Conservation (phyloP, 2,888 invertebrate species). For the Oxystoma pomonae region DNA sequence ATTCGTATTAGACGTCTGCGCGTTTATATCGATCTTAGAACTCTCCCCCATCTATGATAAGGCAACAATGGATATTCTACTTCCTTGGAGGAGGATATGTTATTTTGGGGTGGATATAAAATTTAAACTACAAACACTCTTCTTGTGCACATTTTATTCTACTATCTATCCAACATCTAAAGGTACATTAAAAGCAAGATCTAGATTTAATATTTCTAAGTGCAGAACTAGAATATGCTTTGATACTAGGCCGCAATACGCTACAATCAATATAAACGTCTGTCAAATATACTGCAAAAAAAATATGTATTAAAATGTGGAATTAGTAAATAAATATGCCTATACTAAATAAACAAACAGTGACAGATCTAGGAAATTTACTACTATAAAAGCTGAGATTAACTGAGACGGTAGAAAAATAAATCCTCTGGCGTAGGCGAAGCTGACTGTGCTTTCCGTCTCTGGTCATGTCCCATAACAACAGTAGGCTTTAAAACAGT, state of each 20-base stretch:
- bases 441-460: slow-evolving; percentile 40
- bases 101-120: slow-evolving; percentile 19
- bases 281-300: slow-evolving; percentile 19
- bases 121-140: slow-evolving; percentile 10
- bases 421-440: neutral
- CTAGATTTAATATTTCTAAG: slow-evolving; percentile 19
- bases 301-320: slow-evolving; percentile 10
- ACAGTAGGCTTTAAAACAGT: slow-evolving; percentile 76
- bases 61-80: slow-evolving; percentile 19
- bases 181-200: slow-evolving; percentile 29
- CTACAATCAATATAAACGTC: neutral
- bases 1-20: neutral
- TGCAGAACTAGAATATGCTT: neutral
- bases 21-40: neutral
- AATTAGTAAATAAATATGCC: neutral
- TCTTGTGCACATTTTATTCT: slow-evolving; percentile 24
- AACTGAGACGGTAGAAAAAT: neutral
- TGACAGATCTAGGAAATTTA: neutral
- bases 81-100: slow-evolving; percentile 2
- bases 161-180: slow-evolving; percentile 24
- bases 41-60: slow-evolving; percentile 5
- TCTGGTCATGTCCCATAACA: slow-evolving; percentile 87
- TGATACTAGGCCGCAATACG: neutral
- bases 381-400: neutral
- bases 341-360: neutral